Evolutionary conservation across 2,113 vertebrate genomes (phyloP), one percentile per base, ranked within the genome.

Genomic region (Cynoglossus semilaevis): DNA sequence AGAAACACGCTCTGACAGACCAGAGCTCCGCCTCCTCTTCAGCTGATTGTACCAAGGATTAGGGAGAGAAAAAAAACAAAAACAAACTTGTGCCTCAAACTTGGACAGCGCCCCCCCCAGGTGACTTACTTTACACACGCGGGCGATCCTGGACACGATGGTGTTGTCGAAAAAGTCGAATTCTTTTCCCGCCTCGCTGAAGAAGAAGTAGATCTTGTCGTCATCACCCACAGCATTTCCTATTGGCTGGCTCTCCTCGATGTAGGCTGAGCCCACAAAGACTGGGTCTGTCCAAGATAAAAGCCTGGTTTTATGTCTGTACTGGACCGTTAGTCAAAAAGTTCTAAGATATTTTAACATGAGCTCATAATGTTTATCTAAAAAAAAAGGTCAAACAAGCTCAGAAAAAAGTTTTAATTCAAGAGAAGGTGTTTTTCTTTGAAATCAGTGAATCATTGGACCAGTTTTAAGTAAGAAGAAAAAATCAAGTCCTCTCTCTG

Each of bases 131-230:
- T 97, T 97, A 86, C 96, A 98, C 58, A 97, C 91, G 0, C 95
- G 94, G 0, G 95, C 95, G 0, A 98, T 91, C 64, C 95, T 91
- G 2, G 96, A 96, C 64, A 98, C 95, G 0, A 95, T 90, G 38
- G 94, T 95, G 85, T 94, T 95, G 87, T 96, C 95, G 0, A 97
- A 97, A 84, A 96, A 98, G 83, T 96, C 94, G 0, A 97, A 95
- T 72, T 97, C 95, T 71, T 95, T 95, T 40, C 94, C 95, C 0
- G 92, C 94, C 85, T 98, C 96, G 0, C 95, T 95, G 75, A 98
- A 98, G 92, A 98, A 98, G 89, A 96, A 97, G 90, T 96, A 98
- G 63, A 98, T 90, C 84, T 98, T 97, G 87, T 96, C 93, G 0
- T 97, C 94, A 0, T 93, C 91, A 0, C 91, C 92, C 4, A 90